phyloP scores from a whole-genome alignment of 1,140 invertebrate genomes.

The Callitettix versicolor region DNA sequence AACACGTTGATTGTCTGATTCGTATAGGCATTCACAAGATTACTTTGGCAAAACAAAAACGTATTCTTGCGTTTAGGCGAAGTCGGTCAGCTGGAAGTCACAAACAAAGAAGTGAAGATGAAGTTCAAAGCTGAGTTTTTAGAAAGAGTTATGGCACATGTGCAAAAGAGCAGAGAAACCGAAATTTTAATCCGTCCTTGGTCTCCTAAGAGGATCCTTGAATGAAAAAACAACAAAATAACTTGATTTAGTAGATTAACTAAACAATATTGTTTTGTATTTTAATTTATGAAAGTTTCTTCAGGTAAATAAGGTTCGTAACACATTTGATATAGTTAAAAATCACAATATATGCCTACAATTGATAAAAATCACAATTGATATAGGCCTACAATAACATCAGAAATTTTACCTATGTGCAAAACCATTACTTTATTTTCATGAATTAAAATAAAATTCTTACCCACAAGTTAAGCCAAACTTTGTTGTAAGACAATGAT shows the following conservation, averaged over 20 bases:
- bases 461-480: too few species aligned
- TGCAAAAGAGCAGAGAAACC: neutral
- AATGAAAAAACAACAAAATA: neutral
- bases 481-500: too few species aligned
- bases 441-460: too few species aligned
- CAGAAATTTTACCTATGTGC: too few species aligned
- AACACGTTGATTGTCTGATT: neutral
- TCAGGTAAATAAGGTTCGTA: too few species aligned
- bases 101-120: neutral
- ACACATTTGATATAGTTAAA: too few species aligned
- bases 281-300: too few species aligned
- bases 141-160: neutral
- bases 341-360: too few species aligned
- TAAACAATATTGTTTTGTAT: neutral
- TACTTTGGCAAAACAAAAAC: neutral
- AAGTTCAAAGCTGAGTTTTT: neutral
- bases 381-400: too few species aligned
- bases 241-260: neutral
- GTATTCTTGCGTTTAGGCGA: neutral
- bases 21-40: neutral
- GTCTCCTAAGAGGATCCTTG: slow-evolving; percentile 4
- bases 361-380: too few species aligned
- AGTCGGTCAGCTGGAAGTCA: neutral
- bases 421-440: too few species aligned
- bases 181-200: neutral